These are phyloP conservation scores for Periophthalmus modestus DNA, from an alignment of 2,113 vertebrate species.

Conservation along the genomic window DNA sequence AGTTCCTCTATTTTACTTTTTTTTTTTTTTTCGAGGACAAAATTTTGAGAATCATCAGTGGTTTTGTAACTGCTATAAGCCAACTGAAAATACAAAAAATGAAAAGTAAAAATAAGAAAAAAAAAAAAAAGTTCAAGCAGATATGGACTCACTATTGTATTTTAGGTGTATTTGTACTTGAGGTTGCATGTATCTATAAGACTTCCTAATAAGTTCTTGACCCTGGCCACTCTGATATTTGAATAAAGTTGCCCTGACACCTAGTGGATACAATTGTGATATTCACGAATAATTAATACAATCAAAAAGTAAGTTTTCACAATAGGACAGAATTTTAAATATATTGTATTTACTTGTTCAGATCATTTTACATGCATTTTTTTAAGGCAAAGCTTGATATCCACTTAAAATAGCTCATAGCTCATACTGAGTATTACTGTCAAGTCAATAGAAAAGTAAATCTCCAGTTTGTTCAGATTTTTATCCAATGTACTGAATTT, in stretches of 20 bases:
- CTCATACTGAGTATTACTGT: neutral
- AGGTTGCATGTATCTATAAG: neutral
- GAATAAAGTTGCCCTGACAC: slow-evolving; percentile 67
- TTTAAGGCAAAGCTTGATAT: too few species aligned
- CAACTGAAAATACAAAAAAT: too few species aligned
- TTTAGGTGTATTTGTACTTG: neutral
- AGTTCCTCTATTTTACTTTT: neutral
- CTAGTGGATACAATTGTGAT: slow-evolving; percentile 60
- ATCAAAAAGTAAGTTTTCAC: neutral
- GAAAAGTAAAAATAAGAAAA: too few species aligned
- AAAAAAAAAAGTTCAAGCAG: too few species aligned
- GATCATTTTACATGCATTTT: neutral
- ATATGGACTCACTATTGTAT: too few species aligned
- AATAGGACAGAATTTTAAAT: too few species aligned
- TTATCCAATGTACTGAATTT: neutral
- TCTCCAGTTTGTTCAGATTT: neutral
- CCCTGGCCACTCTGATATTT: slow-evolving; percentile 37
- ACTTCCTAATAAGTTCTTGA: slow-evolving; percentile 20
- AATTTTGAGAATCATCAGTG: too few species aligned
- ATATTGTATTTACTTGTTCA: too few species aligned
- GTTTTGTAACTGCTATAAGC: too few species aligned
- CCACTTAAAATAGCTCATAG: too few species aligned
- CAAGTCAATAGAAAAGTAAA: neutral
- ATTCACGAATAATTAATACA: neutral
- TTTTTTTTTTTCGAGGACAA: too few species aligned